Evolutionary conservation across 2,113 vertebrate genomes (phyloP).

Genomic region (Panthera leo): DNA sequence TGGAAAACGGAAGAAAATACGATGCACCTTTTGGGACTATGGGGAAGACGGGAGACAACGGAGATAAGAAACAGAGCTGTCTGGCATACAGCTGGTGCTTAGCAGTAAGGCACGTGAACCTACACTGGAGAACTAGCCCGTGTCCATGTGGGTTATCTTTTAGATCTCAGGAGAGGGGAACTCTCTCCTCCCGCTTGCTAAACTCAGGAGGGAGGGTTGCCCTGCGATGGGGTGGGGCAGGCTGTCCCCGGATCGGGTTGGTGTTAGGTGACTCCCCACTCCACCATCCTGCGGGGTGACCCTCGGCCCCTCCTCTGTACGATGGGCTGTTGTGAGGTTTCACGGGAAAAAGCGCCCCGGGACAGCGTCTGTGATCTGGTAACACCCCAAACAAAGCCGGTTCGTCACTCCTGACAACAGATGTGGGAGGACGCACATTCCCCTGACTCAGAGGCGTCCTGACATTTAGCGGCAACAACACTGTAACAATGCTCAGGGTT

Average conservation of each 20-base stretch:
- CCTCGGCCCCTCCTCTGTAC: not conserved
- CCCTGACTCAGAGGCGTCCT: fast-evolving
- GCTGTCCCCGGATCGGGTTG: not conserved
- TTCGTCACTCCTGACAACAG: not conserved
- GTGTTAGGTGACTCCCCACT: no score
- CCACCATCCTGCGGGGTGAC: not conserved
- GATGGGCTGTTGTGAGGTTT: not conserved
- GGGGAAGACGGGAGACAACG: not conserved
- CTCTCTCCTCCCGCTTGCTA: not conserved
- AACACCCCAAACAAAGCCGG: not conserved
- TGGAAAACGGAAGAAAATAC: not conserved
- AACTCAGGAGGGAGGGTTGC: no score
- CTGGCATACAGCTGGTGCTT: not conserved
- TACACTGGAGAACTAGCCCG: no score
- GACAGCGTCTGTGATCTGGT: no score
- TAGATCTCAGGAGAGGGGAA: not conserved
- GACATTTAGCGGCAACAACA: fast-evolving
- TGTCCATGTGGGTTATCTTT: no score
- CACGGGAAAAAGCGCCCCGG: not conserved
- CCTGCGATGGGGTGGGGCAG: fast-evolving
- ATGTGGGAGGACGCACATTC: fast-evolving
- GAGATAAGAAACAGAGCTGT: not conserved
- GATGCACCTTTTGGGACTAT: not conserved
- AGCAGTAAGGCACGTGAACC: fast-evolving
- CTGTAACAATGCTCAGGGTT: fast-evolving